phyloP scores from a whole-genome alignment of 2,797 vertebrate genomes.

The Pseudopleuronectes americanus region DNA sequence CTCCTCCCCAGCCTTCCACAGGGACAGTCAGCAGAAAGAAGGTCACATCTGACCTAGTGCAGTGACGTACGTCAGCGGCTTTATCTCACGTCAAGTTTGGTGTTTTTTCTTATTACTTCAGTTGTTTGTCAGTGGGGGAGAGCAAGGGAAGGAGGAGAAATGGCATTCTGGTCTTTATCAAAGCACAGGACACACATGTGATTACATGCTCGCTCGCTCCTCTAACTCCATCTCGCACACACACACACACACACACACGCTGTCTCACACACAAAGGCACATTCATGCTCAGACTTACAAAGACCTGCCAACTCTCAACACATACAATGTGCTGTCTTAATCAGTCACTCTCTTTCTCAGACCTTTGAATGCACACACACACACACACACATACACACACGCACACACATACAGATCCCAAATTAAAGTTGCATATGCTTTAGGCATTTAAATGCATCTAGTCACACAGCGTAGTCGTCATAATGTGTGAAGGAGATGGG shows the following conservation, averaged over 20 bases:
- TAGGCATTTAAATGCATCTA: too few relatives aligned
- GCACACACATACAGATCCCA: neutral
- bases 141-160: slow-evolving; percentile 20
- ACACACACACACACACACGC: slow-evolving; percentile 20
- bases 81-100: neutral
- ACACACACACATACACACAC: neutral
- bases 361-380: neutral
- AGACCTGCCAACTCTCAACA: slow-evolving; percentile 22
- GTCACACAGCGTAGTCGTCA: too few relatives aligned
- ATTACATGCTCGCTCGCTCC: slow-evolving; percentile 56
- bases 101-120: neutral
- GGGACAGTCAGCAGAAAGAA: neutral
- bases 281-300: slow-evolving; percentile 31
- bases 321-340: slow-evolving; percentile 2
- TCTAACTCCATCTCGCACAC: neutral
- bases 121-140: slow-evolving; percentile 44
- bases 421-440: too few relatives aligned
- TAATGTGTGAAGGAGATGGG: too few relatives aligned
- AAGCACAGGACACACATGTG: slow-evolving; percentile 66
- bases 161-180: slow-evolving; percentile 72
- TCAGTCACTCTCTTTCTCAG: neutral
- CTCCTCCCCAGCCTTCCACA: neutral
- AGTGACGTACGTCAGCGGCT: too few relatives aligned
- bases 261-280: slow-evolving; percentile 20
- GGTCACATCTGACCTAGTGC: neutral